Evolutionary conservation across 1,140 invertebrate species (phyloP).

Genomic region (Drosophila nebulosa): DNA sequence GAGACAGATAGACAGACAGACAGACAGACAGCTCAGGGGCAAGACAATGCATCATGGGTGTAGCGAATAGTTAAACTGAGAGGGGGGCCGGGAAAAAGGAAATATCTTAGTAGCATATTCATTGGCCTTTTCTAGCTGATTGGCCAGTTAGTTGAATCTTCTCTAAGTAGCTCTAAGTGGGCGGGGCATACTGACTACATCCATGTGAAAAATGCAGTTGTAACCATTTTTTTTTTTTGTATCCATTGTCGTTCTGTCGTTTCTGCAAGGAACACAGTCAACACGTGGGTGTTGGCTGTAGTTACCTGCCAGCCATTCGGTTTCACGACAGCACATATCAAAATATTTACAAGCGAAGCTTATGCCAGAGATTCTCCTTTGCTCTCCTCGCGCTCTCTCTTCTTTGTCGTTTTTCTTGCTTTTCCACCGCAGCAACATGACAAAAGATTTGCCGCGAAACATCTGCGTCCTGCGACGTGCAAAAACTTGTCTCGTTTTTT

Average conservation of each 20-base stretch:
- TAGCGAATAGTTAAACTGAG: too few species aligned
- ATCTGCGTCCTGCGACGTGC: constrained; percentile 27
- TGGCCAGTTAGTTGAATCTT: too few species aligned
- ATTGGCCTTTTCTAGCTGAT: too few species aligned
- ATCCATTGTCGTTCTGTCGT: too few species aligned
- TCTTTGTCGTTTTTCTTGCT: background rate
- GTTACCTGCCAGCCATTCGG: background rate
- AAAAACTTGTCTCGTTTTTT: background rate
- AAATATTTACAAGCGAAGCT: constrained; percentile 19
- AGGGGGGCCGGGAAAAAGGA: too few species aligned
- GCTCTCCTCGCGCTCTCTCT: background rate
- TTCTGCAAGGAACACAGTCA: background rate
- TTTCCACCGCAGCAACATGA: constrained; percentile 23
- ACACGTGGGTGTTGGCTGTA: constrained; percentile 1
- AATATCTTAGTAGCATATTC: background rate
- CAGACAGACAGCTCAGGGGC: background rate
- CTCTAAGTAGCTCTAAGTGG: too few species aligned
- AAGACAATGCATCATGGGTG: background rate
- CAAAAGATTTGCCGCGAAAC: constrained; percentile 30
- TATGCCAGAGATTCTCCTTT: background rate
- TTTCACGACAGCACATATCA: constrained; percentile 5
- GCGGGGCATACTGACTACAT: background rate
- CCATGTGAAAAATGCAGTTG: background rate
- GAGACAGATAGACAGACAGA: background rate
- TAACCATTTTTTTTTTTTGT: background rate